phyloP scores from a whole-genome alignment of 2,113 vertebrate species.

The Bothrops jararaca region DNA sequence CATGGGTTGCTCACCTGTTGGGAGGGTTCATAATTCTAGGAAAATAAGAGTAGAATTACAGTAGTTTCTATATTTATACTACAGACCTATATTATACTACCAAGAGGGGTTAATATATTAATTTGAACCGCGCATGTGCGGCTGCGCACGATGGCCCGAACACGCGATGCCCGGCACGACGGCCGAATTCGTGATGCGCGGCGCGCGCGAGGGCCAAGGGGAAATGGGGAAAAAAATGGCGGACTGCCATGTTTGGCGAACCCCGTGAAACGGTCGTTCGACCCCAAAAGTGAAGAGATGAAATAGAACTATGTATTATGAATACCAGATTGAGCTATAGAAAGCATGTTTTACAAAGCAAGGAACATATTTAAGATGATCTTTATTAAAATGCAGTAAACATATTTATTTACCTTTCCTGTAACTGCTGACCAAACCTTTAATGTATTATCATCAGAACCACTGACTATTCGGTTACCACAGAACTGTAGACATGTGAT shows the following conservation, averaged over 20 bases:
- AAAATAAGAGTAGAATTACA: background rate
- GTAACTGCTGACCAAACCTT: conserved; percentile 99
- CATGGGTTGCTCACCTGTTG: background rate
- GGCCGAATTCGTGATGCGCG: no score
- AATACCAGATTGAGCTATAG: background rate
- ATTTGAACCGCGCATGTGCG: no score
- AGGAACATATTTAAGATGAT: background rate
- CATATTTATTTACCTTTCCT: conserved; percentile 82
- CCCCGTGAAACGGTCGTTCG: no score
- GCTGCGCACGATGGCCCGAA: no score
- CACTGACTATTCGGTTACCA: conserved; percentile 95
- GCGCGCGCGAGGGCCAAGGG: no score
- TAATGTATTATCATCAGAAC: conserved; percentile 97
- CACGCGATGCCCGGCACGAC: no score
- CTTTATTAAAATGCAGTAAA: background rate
- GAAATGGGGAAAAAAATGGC: no score
- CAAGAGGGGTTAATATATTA: background rate
- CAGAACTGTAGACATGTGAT: conserved; percentile 99
- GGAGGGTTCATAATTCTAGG: background rate
- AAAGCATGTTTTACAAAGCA: background rate
- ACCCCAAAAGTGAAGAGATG: background rate
- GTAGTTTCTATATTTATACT: background rate
- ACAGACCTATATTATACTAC: background rate
- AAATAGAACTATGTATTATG: background rate
- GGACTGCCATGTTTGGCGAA: no score